Conservation (phyloP, 2,888 invertebrate genomes). For the Craniophora ligustri region DNA sequence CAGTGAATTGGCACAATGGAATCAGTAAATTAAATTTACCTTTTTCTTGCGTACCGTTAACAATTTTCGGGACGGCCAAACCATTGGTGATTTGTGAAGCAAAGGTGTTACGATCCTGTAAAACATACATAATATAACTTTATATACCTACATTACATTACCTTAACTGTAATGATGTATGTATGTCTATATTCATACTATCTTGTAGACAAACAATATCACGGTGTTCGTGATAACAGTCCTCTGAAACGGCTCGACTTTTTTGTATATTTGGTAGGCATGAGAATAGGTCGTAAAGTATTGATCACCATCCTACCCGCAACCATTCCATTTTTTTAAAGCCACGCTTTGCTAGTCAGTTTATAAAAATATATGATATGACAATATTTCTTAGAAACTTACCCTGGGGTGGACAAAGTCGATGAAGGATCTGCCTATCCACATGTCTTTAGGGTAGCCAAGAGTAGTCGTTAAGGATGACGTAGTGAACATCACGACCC, state of each 20-base stretch:
- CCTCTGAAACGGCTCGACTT: no score
- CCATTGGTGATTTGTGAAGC: conserved; percentile 92
- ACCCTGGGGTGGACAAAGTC: conserved; percentile 95
- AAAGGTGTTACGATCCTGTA: conserved; percentile 91
- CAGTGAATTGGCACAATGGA: conserved; percentile 49
- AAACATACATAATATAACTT: conserved; percentile 15
- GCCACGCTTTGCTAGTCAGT: no score
- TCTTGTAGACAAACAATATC: not conserved
- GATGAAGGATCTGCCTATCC: conserved; percentile 95
- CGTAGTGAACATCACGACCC: conserved; percentile 93
- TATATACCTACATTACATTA: no score
- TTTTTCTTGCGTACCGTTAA: conserved; percentile 64
- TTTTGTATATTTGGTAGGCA: no score
- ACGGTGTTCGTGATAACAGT: no score
- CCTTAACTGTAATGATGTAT: no score
- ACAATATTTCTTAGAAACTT: no score
- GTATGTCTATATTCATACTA: not conserved
- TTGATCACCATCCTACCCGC: no score
- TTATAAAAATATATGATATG: no score
- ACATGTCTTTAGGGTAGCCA: conserved; percentile 95
- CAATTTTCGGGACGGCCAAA: conserved; percentile 87
- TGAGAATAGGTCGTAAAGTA: no score
- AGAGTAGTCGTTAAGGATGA: conserved; percentile 90
- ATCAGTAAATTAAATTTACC: conserved; percentile 63
- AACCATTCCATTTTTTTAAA: no score